phyloP scores from a whole-genome alignment of 2,113 vertebrate species.

The Pseudolaguvia tuberculata region DNA sequence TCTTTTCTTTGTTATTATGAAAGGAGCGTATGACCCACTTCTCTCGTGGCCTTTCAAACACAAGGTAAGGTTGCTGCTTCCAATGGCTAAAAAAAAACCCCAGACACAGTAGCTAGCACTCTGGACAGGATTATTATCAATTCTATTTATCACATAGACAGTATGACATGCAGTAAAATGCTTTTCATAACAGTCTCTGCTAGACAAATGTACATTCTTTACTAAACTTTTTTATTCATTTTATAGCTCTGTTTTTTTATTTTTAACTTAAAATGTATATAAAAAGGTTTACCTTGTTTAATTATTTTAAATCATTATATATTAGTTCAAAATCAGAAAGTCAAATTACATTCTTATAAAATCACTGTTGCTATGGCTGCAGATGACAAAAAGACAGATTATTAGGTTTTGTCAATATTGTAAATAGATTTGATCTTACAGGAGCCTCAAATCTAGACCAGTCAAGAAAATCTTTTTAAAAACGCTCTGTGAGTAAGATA shows the following conservation, averaged over 20 bases:
- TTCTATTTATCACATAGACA: too few relatives aligned
- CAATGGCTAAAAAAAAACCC: background rate
- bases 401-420: background rate
- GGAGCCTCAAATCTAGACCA: background rate
- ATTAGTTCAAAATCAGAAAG: background rate
- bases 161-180: too few relatives aligned
- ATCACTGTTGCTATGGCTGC: slow-evolving; percentile 3
- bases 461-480: too few relatives aligned
- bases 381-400: background rate
- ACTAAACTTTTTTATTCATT: too few relatives aligned
- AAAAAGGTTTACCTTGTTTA: too few relatives aligned
- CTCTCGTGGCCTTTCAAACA: slow-evolving; percentile 79
- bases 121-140: background rate
- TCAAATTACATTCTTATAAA: too few relatives aligned
- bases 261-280: too few relatives aligned
- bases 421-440: background rate
- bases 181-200: too few relatives aligned
- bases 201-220: too few relatives aligned
- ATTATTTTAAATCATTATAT: too few relatives aligned
- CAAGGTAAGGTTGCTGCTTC: slow-evolving; percentile 66
- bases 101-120: background rate
- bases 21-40: slow-evolving; percentile 76
- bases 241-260: too few relatives aligned
- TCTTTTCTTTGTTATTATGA: slow-evolving; percentile 81
- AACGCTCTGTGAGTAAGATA: background rate